phyloP scores from a whole-genome alignment of 2,113 vertebrate genomes.

The Hiodon tergisus region DNA sequence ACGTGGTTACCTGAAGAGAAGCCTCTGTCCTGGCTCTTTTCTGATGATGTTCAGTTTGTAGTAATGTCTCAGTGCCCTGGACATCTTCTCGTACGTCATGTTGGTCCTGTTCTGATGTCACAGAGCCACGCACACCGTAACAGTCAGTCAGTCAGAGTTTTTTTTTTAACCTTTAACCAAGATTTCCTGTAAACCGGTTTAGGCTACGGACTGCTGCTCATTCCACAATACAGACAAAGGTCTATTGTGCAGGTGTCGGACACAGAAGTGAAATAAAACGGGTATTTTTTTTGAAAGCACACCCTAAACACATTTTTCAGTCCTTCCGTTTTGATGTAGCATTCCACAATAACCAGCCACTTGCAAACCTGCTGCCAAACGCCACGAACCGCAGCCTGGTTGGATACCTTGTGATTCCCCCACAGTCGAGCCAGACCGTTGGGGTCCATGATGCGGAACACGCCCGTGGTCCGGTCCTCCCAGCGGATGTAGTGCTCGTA shows the following conservation, averaged over 20 bases:
- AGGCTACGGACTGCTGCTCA: too few relatives aligned
- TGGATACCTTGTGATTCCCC: conserved; percentile 95
- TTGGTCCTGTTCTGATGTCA: conserved; percentile 91
- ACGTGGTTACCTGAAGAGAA: conserved; percentile 65
- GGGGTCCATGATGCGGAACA: conserved; percentile 98
- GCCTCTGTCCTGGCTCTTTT: conserved; percentile 96
- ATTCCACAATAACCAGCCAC: too few relatives aligned
- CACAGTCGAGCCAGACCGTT: conserved; percentile 94
- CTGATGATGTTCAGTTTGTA: conserved; percentile 99
- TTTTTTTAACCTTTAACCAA: neutral
- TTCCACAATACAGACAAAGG: too few relatives aligned
- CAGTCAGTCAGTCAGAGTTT: neutral
- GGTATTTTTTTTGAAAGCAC: too few relatives aligned
- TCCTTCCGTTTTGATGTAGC: too few relatives aligned
- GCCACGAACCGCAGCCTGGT: neutral
- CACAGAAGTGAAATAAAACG: too few relatives aligned
- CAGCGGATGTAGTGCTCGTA: conserved; percentile 99
- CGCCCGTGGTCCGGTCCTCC: conserved; percentile 92
- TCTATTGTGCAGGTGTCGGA: too few relatives aligned
- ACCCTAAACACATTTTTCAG: too few relatives aligned
- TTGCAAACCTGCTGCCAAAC: neutral
- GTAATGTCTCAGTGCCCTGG: conserved; percentile 97
- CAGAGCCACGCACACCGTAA: conserved; percentile 9
- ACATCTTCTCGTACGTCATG: conserved; percentile 99
- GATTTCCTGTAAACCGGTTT: too few relatives aligned